Evolutionary conservation across 2,888 invertebrate genomes (phyloP).

Genomic region (Zeuzera pyrina): DNA sequence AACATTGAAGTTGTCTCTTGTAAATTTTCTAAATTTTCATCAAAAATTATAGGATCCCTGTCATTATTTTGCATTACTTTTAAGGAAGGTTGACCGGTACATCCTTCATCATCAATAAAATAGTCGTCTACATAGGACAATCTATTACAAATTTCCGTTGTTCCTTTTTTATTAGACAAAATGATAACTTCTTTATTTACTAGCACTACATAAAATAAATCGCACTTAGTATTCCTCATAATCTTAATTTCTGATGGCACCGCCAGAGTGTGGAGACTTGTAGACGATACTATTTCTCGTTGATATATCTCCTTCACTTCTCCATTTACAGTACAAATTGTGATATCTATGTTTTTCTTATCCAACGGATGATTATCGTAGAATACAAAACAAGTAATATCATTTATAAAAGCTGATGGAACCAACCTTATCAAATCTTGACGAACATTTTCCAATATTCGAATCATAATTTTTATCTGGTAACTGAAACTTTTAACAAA

Average conservation of each 20-base stretch:
- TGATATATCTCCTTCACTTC: conserved; percentile 46
- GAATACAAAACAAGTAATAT: conserved; percentile 41
- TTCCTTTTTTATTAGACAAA: conserved; percentile 27
- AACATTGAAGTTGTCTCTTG: conserved; percentile 17
- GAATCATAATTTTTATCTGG: too few species aligned
- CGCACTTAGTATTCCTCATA: conserved; percentile 35
- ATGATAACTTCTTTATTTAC: conserved; percentile 32
- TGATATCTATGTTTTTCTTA: conserved; percentile 35
- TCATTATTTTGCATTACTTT: conserved; percentile 39
- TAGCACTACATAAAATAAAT: conserved; percentile 41
- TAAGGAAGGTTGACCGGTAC: conserved; percentile 34
- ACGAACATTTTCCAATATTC: too few species aligned
- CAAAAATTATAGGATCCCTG: conserved; percentile 43
- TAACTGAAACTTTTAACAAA: too few species aligned
- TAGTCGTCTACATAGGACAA: conserved; percentile 34
- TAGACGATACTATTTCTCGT: conserved; percentile 29
- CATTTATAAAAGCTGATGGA: conserved; percentile 33
- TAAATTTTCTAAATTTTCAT: conserved; percentile 39
- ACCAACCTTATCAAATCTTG: conserved; percentile 32
- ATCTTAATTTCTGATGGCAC: conserved; percentile 30
- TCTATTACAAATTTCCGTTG: conserved; percentile 13
- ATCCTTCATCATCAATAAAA: conserved; percentile 30
- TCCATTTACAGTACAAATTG: conserved; percentile 36
- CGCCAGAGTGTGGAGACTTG: conserved; percentile 14
- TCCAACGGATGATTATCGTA: conserved; percentile 50